Percentiles rank a stretch among this genome's conserved stretches.
These are phyloP conservation scores for Antedon mediterranea DNA, from an alignment of 53 echinoderm and acorn worm species.

Conservation along the genomic window DNA sequence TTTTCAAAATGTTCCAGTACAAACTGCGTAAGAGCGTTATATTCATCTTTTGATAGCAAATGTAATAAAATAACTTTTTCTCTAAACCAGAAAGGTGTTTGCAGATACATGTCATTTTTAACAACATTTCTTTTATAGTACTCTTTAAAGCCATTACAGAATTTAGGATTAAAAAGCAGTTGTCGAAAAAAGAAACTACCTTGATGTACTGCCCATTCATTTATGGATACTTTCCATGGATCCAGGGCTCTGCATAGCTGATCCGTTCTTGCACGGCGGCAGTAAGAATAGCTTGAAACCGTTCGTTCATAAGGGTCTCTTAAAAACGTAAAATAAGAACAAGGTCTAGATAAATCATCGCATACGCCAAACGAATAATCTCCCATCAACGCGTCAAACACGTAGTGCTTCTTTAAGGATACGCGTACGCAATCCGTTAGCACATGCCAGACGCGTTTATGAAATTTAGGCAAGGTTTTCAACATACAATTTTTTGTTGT, in stretches of 20 bases:
- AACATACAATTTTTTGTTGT: constrained; percentile 53
- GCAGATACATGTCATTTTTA: neutral
- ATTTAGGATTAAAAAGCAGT: constrained; percentile 43
- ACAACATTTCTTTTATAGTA: neutral
- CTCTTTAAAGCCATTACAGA: constrained; percentile 23
- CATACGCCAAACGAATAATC: constrained; percentile 75
- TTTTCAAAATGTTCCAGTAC: constrained; percentile 48
- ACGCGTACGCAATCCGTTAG: neutral
- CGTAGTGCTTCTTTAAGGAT: too few relatives aligned
- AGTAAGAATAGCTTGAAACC: constrained; percentile 64
- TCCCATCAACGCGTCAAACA: constrained; percentile 34
- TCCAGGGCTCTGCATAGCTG: constrained; percentile 49
- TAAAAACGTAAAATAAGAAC: constrained; percentile 70
- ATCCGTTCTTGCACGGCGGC: constrained; percentile 42
- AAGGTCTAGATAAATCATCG: constrained; percentile 29
- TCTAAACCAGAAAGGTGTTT: constrained; percentile 57
- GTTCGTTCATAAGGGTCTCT: constrained; percentile 70
- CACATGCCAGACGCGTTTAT: neutral
- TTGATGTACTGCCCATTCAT: constrained; percentile 68
- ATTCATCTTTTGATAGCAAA: constrained; percentile 18
- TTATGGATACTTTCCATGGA: constrained; percentile 42
- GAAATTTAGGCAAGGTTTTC: neutral
- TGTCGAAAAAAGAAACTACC: constrained; percentile 78
- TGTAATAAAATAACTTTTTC: constrained; percentile 38
- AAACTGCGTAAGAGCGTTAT: constrained; percentile 32